Conservation (phyloP, 2,888 invertebrate genomes). For the Alloscopus bannaensis region DNA sequence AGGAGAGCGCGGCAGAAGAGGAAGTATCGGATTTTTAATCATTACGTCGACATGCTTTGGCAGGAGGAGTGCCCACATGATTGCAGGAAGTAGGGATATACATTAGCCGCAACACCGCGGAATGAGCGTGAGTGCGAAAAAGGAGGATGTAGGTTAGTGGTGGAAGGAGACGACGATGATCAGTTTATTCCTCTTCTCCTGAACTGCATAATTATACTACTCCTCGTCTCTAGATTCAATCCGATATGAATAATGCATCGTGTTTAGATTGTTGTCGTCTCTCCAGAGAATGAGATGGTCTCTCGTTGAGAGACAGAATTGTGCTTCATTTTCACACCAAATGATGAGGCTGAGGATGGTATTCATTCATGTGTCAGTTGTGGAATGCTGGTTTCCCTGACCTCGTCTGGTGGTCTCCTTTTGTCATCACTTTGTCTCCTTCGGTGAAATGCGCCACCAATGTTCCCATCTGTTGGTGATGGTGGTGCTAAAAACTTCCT, state of each 20-base stretch:
- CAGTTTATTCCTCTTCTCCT: slow-evolving; percentile 49
- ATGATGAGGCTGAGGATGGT: slow-evolving; percentile 51
- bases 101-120: too few relatives aligned
- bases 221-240: too few relatives aligned
- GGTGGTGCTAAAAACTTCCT: too few relatives aligned
- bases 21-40: slow-evolving; percentile 65
- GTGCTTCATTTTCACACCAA: too few relatives aligned
- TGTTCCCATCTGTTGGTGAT: slow-evolving; percentile 4
- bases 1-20: slow-evolving; percentile 23
- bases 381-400: slow-evolving; percentile 62
- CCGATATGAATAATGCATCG: slow-evolving; percentile 1
- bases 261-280: not conserved
- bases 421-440: slow-evolving; percentile 57
- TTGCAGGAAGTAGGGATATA: too few relatives aligned
- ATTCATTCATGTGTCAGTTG: slow-evolving; percentile 65
- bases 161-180: slow-evolving; percentile 50
- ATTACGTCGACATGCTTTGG: slow-evolving; percentile 39
- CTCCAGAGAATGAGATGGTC: too few relatives aligned
- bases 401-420: slow-evolving; percentile 63
- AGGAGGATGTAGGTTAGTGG: slow-evolving; percentile 51
- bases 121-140: not conserved
- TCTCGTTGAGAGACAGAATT: too few relatives aligned
- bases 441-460: slow-evolving; percentile 7
- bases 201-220: slow-evolving; percentile 24
- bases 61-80: too few relatives aligned